These are phyloP conservation scores for Cricetomys ansorgei DNA, from an alignment of 2,113 vertebrate species.

Conservation along the genomic window DNA sequence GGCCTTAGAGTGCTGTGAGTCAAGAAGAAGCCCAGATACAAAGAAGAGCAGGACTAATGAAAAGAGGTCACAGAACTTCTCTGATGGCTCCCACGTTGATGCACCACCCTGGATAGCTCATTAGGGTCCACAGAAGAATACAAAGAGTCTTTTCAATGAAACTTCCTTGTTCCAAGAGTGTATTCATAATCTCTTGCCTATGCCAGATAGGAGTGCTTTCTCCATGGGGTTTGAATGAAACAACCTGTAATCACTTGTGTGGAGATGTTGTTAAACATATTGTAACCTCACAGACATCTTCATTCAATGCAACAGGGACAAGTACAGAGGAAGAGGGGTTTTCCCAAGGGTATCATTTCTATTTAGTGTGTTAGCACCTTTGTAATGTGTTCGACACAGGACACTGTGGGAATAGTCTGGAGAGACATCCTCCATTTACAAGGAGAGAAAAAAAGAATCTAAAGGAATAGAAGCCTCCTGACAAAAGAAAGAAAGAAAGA, in stretches of 20 bases:
- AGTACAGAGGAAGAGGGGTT: constrained; percentile 60
- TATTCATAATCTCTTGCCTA: constrained; percentile 72
- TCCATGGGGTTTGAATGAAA: constrained; percentile 65
- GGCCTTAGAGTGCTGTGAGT: constrained; percentile 24
- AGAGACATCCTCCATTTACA: constrained; percentile 26
- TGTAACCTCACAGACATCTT: constrained; percentile 67
- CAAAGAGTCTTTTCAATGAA: constrained; percentile 73
- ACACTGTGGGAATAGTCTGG: constrained; percentile 63
- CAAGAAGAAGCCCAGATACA: constrained; percentile 35
- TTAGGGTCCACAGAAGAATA: constrained; percentile 72
- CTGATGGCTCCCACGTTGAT: constrained; percentile 45
- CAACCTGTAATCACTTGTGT: constrained; percentile 70
- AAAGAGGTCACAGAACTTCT: constrained; percentile 40
- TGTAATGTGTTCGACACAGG: constrained; percentile 57
- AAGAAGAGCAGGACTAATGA: constrained; percentile 59
- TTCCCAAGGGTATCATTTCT: constrained; percentile 70
- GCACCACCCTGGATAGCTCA: constrained; percentile 64
- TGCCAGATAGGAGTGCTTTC: constrained; percentile 60
- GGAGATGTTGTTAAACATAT: constrained; percentile 73
- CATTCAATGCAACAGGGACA: constrained; percentile 61
- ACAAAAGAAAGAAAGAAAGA: not conserved
- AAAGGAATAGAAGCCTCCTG: constrained; percentile 29
- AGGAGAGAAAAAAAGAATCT: constrained; percentile 33
- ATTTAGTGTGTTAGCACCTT: constrained; percentile 66
- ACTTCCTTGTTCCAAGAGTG: constrained; percentile 72